Evolutionary conservation across 2,888 invertebrate species (phyloP), one percentile per base, ranked within the genome.

Genomic region (Lithosia quadra): DNA sequence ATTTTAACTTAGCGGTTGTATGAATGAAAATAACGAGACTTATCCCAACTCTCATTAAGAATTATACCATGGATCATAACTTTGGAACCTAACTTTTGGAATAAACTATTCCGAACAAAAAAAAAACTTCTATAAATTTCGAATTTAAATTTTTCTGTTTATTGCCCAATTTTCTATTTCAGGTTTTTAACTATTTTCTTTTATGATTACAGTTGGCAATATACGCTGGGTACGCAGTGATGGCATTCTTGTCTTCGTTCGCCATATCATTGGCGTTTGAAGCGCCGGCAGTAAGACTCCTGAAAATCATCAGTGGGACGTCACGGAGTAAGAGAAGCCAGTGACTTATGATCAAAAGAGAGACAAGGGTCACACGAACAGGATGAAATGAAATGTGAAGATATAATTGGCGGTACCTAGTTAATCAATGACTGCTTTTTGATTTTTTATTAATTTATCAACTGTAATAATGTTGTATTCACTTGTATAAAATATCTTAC

Each of bases 181-280:
- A 43, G 43, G 5, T 18, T 5, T 15, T n/a, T 1, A 28, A 18
- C 10, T 13, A 2, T 55, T 22, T 24, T 22, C 34, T 59, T 61
- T 28, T 59, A 53, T 67, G 63, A 84, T 79, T 84, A 18, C 92
- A 95, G 95, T 84, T 95, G 53, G 89, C 90, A 18, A 95, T 97
- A 74, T 97, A 97, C 89, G 96, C 97, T 72, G 98, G 98, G 11
- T 98, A 98, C 85, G 96, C 97, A 28, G 97, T 98, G 39, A 95
- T 97, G 76, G 97, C 98, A 5, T 98, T 97, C 88, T 84, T 97
- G 66, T 90, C 96, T 49, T 97, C 98, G 0, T 98, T 98, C 86
- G 95, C 96, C 78, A 96, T 98, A 73, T 98, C 98, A 13, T 91
- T 98, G 80, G 95, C 96, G 1, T 97, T 98, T 84, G 98, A 98